Base-by-base conservation (phyloP, 2,797 vertebrate genomes). In the Gobionotothen gibberifrons region DNA sequence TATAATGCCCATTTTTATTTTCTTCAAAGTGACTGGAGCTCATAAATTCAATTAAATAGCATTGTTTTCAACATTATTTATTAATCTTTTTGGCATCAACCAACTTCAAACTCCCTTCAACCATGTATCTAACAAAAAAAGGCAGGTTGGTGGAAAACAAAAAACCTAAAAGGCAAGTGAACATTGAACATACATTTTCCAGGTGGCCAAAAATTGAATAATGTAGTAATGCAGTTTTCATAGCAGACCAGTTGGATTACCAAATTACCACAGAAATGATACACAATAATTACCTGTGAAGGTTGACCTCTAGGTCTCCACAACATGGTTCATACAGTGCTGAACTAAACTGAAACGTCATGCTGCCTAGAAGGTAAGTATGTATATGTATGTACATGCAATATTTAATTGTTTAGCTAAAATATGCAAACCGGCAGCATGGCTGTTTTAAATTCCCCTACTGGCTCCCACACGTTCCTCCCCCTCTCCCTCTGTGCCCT, bases 341-440 rank as follows among this genome's bases (percentile, higher is more conserved):
- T 13, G 39, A 63, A 43, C 12, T 55, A 6, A 62, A 56, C 12
- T 55, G 9, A 62, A 56, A 57, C 39, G 17, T 19, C n/a, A 16
- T 4, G 0, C 48, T 44, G 32, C 40, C 39, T 1, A 1, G 22
- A 46, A 55, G 39, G 19, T 55, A 26, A 75, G 74, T 13, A 29
- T 26, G 26, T 26, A 5, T 26, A 70, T 0, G 52, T 49, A 42
- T 43, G 4, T 17, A 17, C 0, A 26, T 26, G 4, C 3, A n/a
- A 17, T 21, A 49, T 72, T 56, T 29, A 54, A 49, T 65, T 59
- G 10, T 65, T 40, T 10, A 6, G 3, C 16, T 59, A 21, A 58
- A 46, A 59, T 48, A 68, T 68, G 32, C 43, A 73, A 39, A 53
- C 13, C 9, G 22, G 40, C 64, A 16, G 19, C 1, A 0, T 21